Percentiles rank a stretch among this genome's conserved stretches.
phyloP scores from a whole-genome alignment of 2,113 vertebrate species.

The Xiphophorus maculatus region DNA sequence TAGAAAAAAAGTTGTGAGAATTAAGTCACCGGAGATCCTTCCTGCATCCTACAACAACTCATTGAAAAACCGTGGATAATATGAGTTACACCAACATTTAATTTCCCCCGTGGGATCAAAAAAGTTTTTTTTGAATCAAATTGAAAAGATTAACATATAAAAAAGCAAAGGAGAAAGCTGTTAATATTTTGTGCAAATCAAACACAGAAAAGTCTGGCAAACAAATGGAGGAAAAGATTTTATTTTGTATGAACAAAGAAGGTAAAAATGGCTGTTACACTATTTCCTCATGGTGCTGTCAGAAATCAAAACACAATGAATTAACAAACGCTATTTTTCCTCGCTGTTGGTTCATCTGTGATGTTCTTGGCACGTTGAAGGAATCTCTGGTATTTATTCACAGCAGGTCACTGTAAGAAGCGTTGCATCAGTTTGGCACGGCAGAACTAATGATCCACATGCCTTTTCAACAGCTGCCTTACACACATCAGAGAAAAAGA shows the following conservation, averaged over 20 bases:
- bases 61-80: no score
- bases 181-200: not conserved
- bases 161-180: not conserved
- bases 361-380: constrained; percentile 44
- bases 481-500: constrained; percentile 13
- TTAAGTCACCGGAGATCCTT: no score
- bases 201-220: not conserved
- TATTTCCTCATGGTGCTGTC: constrained; percentile 49
- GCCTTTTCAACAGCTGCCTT: constrained; percentile 50
- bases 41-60: no score
- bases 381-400: constrained; percentile 30
- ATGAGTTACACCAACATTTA: no score
- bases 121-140: no score
- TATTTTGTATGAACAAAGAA: constrained; percentile 62
- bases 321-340: constrained; percentile 26
- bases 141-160: no score
- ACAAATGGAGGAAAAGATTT: constrained; percentile 42
- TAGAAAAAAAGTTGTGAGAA: no score
- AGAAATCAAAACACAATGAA: constrained; percentile 48
- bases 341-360: constrained; percentile 36
- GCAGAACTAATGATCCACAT: constrained; percentile 52
- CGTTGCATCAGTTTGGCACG: constrained; percentile 56
- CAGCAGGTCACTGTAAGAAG: constrained; percentile 28
- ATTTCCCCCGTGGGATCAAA: no score
- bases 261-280: constrained; percentile 39